Conservation (phyloP, 2,113 vertebrate genomes). For the Seriola quinqueradiata region DNA sequence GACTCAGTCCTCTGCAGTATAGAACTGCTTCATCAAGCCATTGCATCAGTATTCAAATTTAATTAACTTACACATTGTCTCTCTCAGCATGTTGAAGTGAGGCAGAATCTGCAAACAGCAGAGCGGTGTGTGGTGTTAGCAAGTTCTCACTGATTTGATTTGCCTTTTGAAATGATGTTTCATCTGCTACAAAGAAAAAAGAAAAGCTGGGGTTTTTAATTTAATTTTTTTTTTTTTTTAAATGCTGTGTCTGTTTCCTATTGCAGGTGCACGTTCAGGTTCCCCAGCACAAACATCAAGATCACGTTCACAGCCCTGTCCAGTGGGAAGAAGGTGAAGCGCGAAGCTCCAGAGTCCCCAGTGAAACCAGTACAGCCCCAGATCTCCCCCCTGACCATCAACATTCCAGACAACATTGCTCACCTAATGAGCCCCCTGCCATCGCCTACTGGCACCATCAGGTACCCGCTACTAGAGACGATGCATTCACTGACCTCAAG, state of each 20-base stretch:
- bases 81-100: conserved; percentile 27
- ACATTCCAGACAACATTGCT: conserved; percentile 98
- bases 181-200: neutral
- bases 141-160: neutral
- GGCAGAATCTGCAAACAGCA: accelerated
- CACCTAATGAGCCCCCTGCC: conserved; percentile 97
- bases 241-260: neutral
- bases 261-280: conserved; percentile 97
- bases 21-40: neutral
- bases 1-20: neutral
- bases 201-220: neutral
- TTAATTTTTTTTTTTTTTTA: neutral
- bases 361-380: conserved; percentile 94
- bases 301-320: conserved; percentile 96
- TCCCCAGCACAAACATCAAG: conserved; percentile 99
- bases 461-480: conserved; percentile 80
- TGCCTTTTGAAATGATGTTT: conserved; percentile 1
- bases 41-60: conserved; percentile 8
- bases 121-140: neutral
- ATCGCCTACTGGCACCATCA: conserved; percentile 97
- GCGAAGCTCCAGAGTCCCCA: conserved; percentile 92
- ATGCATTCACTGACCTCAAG: neutral
- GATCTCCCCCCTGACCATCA: conserved; percentile 97
- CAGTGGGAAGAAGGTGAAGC: conserved; percentile 90
- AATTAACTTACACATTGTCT: conserved; percentile 14